phyloP scores from a whole-genome alignment of 2,888 invertebrate genomes.

The Patella depressa region DNA sequence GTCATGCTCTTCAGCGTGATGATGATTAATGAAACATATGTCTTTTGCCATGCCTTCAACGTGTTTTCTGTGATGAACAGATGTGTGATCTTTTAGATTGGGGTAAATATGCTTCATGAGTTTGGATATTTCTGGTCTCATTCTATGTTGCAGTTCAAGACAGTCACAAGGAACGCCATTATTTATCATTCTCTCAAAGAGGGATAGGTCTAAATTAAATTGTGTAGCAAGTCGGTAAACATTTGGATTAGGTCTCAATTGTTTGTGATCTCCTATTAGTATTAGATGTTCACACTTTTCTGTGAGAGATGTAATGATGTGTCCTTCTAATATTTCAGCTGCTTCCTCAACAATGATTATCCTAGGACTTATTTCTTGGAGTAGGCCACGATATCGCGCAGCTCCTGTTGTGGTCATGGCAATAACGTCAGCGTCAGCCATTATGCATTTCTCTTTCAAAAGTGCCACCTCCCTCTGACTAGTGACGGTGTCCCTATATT shows the following conservation, averaged over 20 bases:
- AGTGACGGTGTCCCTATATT: slow-evolving; percentile 37
- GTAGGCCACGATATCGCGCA: slow-evolving; percentile 53
- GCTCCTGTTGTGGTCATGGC: slow-evolving; percentile 70
- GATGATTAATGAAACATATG: slow-evolving; percentile 56
- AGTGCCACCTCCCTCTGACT: slow-evolving; percentile 42
- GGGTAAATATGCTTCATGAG: slow-evolving; percentile 54
- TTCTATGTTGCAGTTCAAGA: slow-evolving; percentile 76
- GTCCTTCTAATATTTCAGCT: slow-evolving; percentile 87
- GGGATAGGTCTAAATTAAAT: slow-evolving; percentile 81
- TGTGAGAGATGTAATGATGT: slow-evolving; percentile 83
- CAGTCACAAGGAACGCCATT: slow-evolving; percentile 77
- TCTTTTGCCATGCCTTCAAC: slow-evolving; percentile 47
- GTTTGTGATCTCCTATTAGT: slow-evolving; percentile 86
- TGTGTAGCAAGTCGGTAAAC: slow-evolving; percentile 79
- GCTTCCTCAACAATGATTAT: slow-evolving; percentile 84
- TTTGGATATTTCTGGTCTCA: slow-evolving; percentile 58
- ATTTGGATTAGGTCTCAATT: slow-evolving; percentile 81
- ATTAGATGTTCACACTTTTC: slow-evolving; percentile 83
- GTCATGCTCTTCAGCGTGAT: slow-evolving; percentile 36
- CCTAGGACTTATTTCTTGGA: slow-evolving; percentile 63
- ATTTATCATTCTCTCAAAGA: slow-evolving; percentile 85
- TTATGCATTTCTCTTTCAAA: slow-evolving; percentile 50
- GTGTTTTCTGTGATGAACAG: slow-evolving; percentile 37
- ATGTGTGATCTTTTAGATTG: slow-evolving; percentile 45
- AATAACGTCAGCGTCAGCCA: slow-evolving; percentile 51